Base-by-base conservation (phyloP, 1,140 invertebrate species). In the Zaprionus gabonicus region DNA sequence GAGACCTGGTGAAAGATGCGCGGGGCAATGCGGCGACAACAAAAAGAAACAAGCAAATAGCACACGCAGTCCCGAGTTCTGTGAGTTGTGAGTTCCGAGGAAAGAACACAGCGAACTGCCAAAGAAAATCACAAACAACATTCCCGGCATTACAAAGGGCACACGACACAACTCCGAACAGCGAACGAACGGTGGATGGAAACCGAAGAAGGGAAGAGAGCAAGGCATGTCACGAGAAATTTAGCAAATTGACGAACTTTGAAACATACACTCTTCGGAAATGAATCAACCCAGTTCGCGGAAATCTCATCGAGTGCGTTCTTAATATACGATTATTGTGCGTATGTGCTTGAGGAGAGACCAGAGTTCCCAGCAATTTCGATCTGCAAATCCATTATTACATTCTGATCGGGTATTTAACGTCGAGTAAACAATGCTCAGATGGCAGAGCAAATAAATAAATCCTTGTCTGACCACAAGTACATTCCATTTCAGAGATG, bases 91-190 rank as follows among this genome's bases (percentile, higher is more conserved):
- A 83, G 83, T 80, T 68, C 59, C 49, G 57, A 44, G 64, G 57
- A 25, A 63, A 66, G 49, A 27, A 55, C 68, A 44, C 20, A 56
- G 27, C 44, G 65, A 68, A 60, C 58, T 56, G 59, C 34, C 51
- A 64, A 72, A 58, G 65, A 81, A 88, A 88, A 88, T 88, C 85
- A 90, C 74, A 88, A 88, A 84, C 84, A 88, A 82, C 81, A 88
- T 88, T 90, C 85, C 78, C 7, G 49, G 38, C 81, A 84, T 81
- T 69, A 65, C 80, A 64, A 80, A 62, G 55, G 56, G 28, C 49
- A 73, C 36, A 55, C 34, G 55, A 59, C 62, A 56, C 59, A 49
- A 46, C 38, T 49, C 23, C 36, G 15, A 49, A 53, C 65, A 34
- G 9, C 31, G 31, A 34, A 10, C 31, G 34, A 49, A 58, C 41